Base-by-base conservation (phyloP, 2,888 invertebrate genomes). In the Zaprionus bogoriensis region DNA sequence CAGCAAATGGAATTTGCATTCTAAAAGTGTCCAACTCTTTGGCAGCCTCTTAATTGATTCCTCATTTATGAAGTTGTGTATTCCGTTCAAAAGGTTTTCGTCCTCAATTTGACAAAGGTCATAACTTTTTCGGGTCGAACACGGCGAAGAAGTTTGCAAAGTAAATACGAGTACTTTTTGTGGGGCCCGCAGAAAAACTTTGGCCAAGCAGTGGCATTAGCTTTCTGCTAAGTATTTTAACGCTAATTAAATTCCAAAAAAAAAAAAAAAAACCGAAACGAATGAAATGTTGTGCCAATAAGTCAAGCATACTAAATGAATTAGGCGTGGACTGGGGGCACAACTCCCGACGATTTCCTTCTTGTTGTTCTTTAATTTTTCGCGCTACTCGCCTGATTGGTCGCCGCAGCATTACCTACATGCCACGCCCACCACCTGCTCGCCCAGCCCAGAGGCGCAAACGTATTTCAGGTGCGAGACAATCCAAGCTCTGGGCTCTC, bases 361-460 rank as follows among this genome's bases (percentile, higher is more conserved):
- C 22, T 48, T 78, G 83, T 82, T 82, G 59, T 85, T 82, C 62
- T 85, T 74, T 79, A 79, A 82, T 82, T 85, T 81, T 78, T 82
- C 70, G 45, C 76, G 83, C 65, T 62, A 64, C 52, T 58, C 59
- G 85, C 76, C 67, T 74, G 67, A 76, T 79, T 85, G 70, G 52
- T 17, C 14, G 47, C 42, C 46, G 39, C 20, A n/a, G 22, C 22
- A 36, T 12, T 3, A 7, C 3, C 10, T 3, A 10, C 27, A 5
- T 10, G 27, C 7, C 14, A 1, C 17, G 36, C 6, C 41, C 41
- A 4, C n/a, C 6, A 7, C 3, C 10, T 3, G 27, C 27, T 10
- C 27, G 27, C 7, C 14, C 2, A 17, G 36, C 6, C 41, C 41
- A 4, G 12, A 12, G 41, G 22, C 20, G 12, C 22, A 41, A 19